These are phyloP conservation scores for Andricus quercusramuli DNA, from an alignment of 2,888 invertebrate genomes.

Conservation along the genomic window DNA sequence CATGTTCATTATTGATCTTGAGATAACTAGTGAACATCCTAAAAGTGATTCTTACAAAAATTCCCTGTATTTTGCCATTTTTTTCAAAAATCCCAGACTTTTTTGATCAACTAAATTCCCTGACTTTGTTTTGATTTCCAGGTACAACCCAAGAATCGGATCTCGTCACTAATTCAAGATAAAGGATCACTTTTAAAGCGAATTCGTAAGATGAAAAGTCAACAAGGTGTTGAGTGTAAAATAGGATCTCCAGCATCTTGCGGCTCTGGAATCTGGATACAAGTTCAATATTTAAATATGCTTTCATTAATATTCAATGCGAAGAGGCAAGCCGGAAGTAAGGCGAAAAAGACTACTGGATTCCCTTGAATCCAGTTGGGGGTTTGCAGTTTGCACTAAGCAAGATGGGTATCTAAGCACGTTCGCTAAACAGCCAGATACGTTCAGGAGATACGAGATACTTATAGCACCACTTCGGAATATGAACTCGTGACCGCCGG, in stretches of 20 bases:
- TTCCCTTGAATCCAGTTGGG: constrained; percentile 8
- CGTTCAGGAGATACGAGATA: constrained; percentile 66
- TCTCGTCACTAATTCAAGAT: no score
- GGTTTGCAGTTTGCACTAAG: constrained; percentile 44
- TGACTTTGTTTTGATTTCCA: no score
- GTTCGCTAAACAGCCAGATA: constrained; percentile 70
- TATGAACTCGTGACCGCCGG: constrained; percentile 66
- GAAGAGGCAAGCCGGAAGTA: neutral
- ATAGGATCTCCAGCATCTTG: neutral
- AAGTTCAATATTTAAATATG: neutral
- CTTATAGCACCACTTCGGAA: constrained; percentile 66
- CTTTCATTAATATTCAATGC: constrained; percentile 7
- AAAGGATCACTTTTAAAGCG: no score
- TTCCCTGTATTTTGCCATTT: no score
- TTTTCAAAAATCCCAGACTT: no score
- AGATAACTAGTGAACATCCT: no score
- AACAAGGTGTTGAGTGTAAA: neutral
- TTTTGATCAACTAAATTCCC: no score
- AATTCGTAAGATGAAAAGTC: neutral
- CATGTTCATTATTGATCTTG: no score
- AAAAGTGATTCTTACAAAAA: no score
- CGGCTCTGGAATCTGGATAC: neutral
- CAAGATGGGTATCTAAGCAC: constrained; percentile 65
- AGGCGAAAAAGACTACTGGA: neutral
- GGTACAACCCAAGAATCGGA: no score